A percentile compares a stretch with the other conserved stretches of the same genome.
Conservation (phyloP, 2,888 invertebrate genomes). For the Lasius platythorax region DNA sequence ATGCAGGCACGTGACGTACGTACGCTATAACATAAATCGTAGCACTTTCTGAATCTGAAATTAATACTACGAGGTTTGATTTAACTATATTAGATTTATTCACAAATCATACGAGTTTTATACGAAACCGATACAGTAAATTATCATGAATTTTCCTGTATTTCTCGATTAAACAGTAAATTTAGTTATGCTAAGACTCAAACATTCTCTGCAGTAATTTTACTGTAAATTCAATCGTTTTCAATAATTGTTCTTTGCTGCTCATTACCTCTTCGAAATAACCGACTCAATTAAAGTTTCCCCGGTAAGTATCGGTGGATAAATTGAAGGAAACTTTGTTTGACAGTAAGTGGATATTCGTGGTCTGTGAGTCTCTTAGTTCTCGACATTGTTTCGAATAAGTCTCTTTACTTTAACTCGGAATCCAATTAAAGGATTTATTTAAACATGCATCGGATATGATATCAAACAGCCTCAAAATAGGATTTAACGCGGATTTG, state of each 20-base stretch:
- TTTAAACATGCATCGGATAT: not conserved
- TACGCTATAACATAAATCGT: too few species aligned
- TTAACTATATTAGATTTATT: not conserved
- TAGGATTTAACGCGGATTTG: not conserved
- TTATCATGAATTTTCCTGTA: not conserved
- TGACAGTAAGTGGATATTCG: constrained; percentile 11
- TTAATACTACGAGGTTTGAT: too few species aligned
- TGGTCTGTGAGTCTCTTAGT: not conserved
- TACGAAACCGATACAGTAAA: not conserved
- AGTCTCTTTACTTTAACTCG: not conserved
- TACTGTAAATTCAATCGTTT: not conserved
- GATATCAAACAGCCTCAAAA: not conserved
- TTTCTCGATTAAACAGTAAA: not conserved
- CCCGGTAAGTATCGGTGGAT: not conserved
- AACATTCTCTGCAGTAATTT: not conserved
- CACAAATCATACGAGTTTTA: not conserved
- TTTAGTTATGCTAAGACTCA: not conserved
- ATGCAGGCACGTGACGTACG: too few species aligned
- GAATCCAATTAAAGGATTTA: constrained; percentile 26
- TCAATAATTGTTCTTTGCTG: not conserved
- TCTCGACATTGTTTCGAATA: constrained; percentile 11
- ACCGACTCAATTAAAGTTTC: constrained; percentile 2
- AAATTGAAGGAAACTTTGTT: constrained; percentile 21
- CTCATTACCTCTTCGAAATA: not conserved
- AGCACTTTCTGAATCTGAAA: too few species aligned